phyloP scores from a whole-genome alignment of 2,797 vertebrate species.

The Neopelma chrysocephalum region DNA sequence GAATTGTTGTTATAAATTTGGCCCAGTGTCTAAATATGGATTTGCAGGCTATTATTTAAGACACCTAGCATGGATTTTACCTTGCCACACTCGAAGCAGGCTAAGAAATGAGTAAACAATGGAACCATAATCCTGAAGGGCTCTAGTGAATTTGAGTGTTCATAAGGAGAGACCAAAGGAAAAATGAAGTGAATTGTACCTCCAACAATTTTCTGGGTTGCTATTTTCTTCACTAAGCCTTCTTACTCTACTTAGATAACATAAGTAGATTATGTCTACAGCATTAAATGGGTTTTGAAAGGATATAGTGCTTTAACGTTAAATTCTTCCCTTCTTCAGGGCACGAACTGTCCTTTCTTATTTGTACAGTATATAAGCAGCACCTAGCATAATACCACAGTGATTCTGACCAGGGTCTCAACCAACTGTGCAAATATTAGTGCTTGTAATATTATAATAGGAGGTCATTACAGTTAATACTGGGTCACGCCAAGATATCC shows the following conservation, averaged over 20 bases:
- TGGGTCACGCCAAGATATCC: background rate
- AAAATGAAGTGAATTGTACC: background rate
- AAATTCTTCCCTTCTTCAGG: background rate
- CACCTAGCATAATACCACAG: background rate
- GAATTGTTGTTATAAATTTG: background rate
- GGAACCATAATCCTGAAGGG: background rate
- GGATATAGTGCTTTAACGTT: background rate
- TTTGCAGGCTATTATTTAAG: background rate
- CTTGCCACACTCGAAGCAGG: background rate
- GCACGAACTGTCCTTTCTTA: background rate
- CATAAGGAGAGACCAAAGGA: background rate
- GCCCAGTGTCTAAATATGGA: background rate
- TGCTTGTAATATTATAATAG: conserved; percentile 42
- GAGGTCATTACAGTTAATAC: conserved; percentile 13
- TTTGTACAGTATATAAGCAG: background rate
- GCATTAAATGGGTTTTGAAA: conserved; percentile 24
- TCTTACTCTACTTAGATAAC: background rate
- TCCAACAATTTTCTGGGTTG: background rate
- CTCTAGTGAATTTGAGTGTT: background rate
- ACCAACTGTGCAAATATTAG: conserved; percentile 57
- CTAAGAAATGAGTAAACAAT: background rate
- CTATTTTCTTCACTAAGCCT: conserved; percentile 3
- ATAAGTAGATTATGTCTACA: background rate
- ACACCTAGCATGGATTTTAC: background rate
- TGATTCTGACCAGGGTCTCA: background rate